Percentiles rank a stretch among this genome's conserved stretches.
phyloP scores from a whole-genome alignment of 1,140 invertebrate genomes.

The Hylaeus volcanicus region DNA sequence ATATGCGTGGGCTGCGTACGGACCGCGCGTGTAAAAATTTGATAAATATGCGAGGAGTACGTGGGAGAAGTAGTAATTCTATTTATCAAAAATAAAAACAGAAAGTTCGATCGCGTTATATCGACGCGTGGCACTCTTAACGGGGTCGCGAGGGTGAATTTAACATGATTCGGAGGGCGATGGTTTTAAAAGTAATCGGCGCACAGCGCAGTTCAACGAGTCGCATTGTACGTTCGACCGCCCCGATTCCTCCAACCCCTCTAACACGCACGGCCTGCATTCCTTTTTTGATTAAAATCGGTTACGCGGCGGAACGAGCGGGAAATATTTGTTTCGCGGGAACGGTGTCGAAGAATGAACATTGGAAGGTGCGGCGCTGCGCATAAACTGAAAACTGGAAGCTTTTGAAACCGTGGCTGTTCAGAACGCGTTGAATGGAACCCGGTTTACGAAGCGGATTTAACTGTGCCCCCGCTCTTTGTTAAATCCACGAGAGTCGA shows the following conservation, averaged over 20 bases:
- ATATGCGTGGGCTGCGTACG: too few relatives aligned
- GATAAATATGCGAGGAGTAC: too few relatives aligned
- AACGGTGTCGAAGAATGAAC: neutral
- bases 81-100: too few relatives aligned
- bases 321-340: neutral
- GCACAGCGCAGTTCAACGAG: constrained; percentile 5
- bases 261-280: constrained; percentile 3
- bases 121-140: constrained; percentile 26
- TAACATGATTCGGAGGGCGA: neutral
- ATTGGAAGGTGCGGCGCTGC: neutral
- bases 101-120: neutral
- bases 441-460: neutral
- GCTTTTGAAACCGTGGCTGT: neutral
- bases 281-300: neutral
- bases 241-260: constrained; percentile 3
- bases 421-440: neutral
- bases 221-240: constrained; percentile 23
- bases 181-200: constrained; percentile 48
- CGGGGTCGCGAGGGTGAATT: constrained; percentile 21
- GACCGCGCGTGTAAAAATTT: too few relatives aligned
- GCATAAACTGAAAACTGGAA: neutral
- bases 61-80: too few relatives aligned
- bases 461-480: neutral
- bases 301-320: neutral
- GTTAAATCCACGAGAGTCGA: too few relatives aligned